phyloP scores from a whole-genome alignment of 2,888 invertebrate genomes.

The Brachylomia viminalis region DNA sequence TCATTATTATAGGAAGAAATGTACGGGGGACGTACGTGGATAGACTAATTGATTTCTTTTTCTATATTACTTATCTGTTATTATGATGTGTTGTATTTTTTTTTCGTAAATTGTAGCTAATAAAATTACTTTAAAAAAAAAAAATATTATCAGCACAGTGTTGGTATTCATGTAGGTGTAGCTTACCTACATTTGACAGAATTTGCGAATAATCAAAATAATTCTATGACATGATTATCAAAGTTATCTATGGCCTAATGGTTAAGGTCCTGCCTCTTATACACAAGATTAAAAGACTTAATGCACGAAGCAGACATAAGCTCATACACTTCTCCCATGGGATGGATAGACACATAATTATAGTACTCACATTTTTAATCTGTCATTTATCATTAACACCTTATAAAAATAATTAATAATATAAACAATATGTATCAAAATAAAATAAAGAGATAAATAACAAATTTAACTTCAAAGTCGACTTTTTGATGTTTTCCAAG shows the following conservation, averaged over 20 bases:
- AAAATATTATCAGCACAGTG: neutral
- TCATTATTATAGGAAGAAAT: conserved; percentile 13
- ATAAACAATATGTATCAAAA: neutral
- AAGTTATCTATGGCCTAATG: neutral
- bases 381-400: neutral
- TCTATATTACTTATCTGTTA: neutral
- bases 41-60: neutral
- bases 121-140: neutral
- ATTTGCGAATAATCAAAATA: neutral
- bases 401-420: neutral
- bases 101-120: neutral
- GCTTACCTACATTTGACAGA: neutral
- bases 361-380: neutral
- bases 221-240: neutral
- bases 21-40: neutral
- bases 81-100: neutral
- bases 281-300: neutral
- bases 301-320: neutral
- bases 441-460: neutral
- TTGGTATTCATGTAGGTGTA: neutral
- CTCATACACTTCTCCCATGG: neutral
- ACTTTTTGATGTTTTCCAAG: neutral
- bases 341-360: neutral
- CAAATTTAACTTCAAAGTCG: neutral
- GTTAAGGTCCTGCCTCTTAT: neutral